These are phyloP conservation scores for Diaperis boleti DNA, from an alignment of 2,888 invertebrate species.

Conservation along the genomic window DNA sequence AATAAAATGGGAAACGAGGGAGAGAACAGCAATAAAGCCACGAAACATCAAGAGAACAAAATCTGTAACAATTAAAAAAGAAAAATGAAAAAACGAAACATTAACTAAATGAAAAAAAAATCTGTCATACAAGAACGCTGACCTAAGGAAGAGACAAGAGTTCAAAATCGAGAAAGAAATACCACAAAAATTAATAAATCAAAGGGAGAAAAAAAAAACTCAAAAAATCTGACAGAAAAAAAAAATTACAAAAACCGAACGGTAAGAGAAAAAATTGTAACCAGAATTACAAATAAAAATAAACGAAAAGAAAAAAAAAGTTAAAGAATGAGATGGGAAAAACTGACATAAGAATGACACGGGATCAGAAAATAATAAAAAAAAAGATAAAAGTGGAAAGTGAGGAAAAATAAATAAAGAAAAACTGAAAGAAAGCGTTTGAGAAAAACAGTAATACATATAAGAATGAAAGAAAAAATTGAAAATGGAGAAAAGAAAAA, in stretches of 20 bases:
- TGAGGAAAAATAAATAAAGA: background rate
- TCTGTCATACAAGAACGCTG: too few species aligned
- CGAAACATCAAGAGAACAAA: background rate
- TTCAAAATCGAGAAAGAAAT: background rate
- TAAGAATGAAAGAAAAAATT: too few species aligned
- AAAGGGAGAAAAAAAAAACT: background rate
- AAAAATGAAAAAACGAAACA: background rate
- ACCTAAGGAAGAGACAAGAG: too few species aligned
- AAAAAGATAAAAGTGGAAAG: background rate
- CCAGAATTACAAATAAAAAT: background rate
- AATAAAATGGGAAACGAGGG: background rate
- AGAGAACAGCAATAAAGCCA: background rate
- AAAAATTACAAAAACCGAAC: background rate
- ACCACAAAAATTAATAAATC: background rate
- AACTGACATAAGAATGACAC: too few species aligned
- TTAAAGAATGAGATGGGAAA: background rate
- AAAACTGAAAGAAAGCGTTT: too few species aligned
- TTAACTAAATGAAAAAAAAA: background rate
- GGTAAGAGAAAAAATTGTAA: background rate
- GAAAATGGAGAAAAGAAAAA: too few species aligned
- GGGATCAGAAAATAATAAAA: too few species aligned
- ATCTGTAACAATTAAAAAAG: too few species aligned
- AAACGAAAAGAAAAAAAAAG: background rate
- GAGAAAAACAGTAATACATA: too few species aligned
- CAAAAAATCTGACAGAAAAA: background rate